Percentiles rank a stretch among this genome's conserved stretches.
Conservation (phyloP, 2,797 vertebrate species). For the Hypotaenidia philippensis region DNA sequence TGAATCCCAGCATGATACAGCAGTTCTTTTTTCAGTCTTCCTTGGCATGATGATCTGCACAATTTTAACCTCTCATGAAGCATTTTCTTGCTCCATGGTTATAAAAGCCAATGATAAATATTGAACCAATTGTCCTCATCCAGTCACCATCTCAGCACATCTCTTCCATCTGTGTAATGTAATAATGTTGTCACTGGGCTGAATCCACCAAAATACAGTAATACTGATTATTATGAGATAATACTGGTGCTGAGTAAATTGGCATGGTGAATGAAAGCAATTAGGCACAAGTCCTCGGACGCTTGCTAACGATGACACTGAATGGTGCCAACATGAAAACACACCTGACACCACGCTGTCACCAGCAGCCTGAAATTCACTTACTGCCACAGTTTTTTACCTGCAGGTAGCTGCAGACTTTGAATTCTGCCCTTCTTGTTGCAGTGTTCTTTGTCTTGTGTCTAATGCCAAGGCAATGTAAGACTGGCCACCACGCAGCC, state of each 20-base stretch:
- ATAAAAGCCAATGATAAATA: background rate
- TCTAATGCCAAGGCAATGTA: background rate
- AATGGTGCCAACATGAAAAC: background rate
- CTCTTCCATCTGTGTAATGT: background rate
- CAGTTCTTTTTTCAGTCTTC: background rate
- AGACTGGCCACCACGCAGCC: background rate
- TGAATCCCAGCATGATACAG: background rate
- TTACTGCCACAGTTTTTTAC: background rate
- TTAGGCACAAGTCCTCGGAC: background rate
- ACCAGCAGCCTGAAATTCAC: background rate
- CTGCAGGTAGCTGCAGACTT: background rate
- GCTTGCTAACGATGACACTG: background rate
- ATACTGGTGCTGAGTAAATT: background rate
- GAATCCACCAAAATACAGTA: background rate
- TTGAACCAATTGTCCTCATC: background rate
- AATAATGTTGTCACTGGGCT: background rate
- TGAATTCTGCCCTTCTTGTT: background rate
- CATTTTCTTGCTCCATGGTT: background rate
- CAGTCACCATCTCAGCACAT: background rate
- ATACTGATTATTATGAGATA: background rate
- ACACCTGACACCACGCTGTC: background rate
- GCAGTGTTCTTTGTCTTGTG: background rate
- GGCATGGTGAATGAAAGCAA: background rate
- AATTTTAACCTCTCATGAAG: background rate
- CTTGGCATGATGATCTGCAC: too few species aligned